Evolutionary conservation across 1,140 invertebrate genomes (phyloP).

Genomic region (Zaprionus taronus): DNA sequence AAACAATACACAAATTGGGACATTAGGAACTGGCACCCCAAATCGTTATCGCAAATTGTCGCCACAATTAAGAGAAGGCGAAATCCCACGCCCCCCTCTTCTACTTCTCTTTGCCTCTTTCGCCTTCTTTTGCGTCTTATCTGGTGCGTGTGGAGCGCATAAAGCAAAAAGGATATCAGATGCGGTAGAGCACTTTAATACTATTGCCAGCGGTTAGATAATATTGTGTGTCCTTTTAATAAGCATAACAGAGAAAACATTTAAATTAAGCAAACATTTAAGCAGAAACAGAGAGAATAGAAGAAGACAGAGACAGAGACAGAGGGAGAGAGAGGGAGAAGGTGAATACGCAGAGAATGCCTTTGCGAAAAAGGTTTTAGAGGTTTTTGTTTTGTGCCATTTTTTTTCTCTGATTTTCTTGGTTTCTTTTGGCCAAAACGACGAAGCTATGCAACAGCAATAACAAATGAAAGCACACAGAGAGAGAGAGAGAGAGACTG

Average conservation of each 20-base stretch:
- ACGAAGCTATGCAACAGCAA: conserved; percentile 6
- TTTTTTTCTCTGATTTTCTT: neutral
- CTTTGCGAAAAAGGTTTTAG: neutral
- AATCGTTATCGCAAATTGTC: conserved; percentile 56
- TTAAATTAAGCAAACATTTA: conserved; percentile 51
- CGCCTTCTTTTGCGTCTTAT: neutral
- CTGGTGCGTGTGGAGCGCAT: neutral
- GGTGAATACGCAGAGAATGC: neutral
- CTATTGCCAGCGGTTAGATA: conserved; percentile 29
- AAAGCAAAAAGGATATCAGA: conserved; percentile 16
- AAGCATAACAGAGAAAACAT: conserved; percentile 31
- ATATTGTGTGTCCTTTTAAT: conserved; percentile 37
- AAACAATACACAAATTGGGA: conserved; percentile 54
- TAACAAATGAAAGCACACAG: conserved; percentile 11
- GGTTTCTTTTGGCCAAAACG: neutral
- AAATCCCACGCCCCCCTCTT: neutral
- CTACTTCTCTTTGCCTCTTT: neutral
- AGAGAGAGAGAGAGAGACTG: neutral
- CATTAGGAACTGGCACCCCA: conserved; percentile 47
- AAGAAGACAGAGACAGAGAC: too few relatives aligned
- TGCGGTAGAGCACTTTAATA: conserved; percentile 20
- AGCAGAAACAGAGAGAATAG: neutral
- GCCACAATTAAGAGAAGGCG: conserved; percentile 42
- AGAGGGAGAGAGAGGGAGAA: neutral
- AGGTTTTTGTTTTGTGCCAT: conserved; percentile 4